A percentile compares a stretch with the other conserved stretches of the same genome.
Conservation (phyloP, 2,888 invertebrate genomes). For the Phyto melanocephala region DNA sequence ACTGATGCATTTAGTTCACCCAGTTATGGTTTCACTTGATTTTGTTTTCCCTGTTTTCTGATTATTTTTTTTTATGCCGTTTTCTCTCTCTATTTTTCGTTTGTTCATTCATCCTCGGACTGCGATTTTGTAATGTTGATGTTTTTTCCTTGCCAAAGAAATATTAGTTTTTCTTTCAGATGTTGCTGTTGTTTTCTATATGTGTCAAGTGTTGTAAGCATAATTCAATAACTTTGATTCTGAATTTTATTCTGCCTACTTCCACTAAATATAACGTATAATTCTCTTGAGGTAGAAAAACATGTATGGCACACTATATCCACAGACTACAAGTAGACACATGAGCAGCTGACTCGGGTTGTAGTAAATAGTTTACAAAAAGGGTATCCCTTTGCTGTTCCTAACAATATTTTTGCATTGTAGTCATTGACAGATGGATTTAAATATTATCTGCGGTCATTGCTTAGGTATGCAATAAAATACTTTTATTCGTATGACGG, state of each 20-base stretch:
- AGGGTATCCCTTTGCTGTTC: background rate
- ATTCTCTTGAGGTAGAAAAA: background rate
- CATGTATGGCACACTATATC: background rate
- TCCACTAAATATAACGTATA: background rate
- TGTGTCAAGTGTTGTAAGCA: conserved; percentile 11
- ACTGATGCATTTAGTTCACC: conserved; percentile 3
- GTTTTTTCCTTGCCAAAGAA: background rate
- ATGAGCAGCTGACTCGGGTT: background rate
- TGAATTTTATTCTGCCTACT: background rate
- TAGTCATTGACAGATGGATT: too few species aligned
- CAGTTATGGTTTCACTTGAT: background rate
- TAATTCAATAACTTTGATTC: background rate
- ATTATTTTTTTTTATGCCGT: background rate
- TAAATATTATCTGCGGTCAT: too few species aligned
- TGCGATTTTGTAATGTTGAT: background rate
- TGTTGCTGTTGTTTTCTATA: background rate
- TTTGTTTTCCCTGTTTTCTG: background rate
- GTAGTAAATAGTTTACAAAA: background rate
- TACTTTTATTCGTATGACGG: too few species aligned
- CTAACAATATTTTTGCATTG: too few species aligned
- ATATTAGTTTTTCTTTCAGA: too few species aligned
- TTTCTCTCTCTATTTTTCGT: background rate
- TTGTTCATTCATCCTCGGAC: background rate
- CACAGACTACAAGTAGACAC: background rate
- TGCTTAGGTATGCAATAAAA: too few species aligned